Conservation (phyloP, 2,888 invertebrate species). For the Alloplasta piceator region DNA sequence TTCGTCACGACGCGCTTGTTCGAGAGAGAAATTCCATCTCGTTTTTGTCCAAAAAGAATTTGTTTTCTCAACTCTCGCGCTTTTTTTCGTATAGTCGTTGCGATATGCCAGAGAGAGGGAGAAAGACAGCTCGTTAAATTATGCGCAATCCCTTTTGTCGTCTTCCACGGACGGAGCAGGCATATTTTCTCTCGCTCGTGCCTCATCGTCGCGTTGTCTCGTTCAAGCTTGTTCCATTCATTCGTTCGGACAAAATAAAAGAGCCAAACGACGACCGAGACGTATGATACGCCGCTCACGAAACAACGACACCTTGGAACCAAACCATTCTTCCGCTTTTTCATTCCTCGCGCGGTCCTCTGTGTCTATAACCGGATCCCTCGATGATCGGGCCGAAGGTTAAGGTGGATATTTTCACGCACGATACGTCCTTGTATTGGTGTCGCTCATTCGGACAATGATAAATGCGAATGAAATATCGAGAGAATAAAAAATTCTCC, state of each 20-base stretch:
- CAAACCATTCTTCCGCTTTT: constrained; percentile 58
- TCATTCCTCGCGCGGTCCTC: constrained; percentile 27
- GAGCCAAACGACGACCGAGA: constrained; percentile 38
- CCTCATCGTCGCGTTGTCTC: constrained; percentile 33
- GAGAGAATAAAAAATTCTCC: constrained; percentile 52
- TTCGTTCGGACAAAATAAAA: constrained; percentile 50
- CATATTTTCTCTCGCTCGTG: constrained; percentile 51
- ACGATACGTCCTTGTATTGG: no score
- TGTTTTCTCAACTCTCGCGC: not conserved
- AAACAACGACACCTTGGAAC: constrained; percentile 67
- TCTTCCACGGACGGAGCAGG: constrained; percentile 21
- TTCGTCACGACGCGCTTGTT: constrained; percentile 25
- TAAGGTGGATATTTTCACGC: constrained; percentile 13
- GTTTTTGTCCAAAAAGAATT: not conserved
- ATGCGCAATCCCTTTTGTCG: constrained; percentile 62
- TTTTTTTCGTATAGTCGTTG: constrained; percentile 29
- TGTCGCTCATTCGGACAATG: constrained; percentile 48
- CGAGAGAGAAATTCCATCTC: constrained; percentile 39
- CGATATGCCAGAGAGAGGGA: constrained; percentile 37
- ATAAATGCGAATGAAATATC: constrained; percentile 53
- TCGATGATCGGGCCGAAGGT: constrained; percentile 47
- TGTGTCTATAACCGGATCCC: constrained; percentile 56
- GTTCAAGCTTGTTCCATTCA: constrained; percentile 62
- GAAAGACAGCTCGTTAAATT: constrained; percentile 53
- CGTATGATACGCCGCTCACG: constrained; percentile 62